Base-by-base conservation (phyloP, 2,113 vertebrate genomes). In the Conger conger region DNA sequence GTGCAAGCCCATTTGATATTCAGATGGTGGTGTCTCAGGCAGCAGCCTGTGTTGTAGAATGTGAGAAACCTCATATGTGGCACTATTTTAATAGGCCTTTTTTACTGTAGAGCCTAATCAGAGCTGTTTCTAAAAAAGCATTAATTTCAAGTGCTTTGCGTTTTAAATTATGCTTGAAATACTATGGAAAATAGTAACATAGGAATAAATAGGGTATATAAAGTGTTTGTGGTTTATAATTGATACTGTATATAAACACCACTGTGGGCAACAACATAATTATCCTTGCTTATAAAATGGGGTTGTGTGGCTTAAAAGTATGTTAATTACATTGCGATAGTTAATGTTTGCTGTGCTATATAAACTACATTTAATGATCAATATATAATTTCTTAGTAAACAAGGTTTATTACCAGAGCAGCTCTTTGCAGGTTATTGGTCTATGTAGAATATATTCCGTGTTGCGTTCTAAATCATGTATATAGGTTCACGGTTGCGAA, bases 391-490 rank as follows among this genome's bases (percentile, higher is more conserved):
- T 27, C 57, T 23, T 63, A 9, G 23, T 63, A 63, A 63, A 63
- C 57, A 63, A 23, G 23, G 57, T 63, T 63, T 63, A 63, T 63
- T 27, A 13, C 8, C 45, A 50, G 45, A 63, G 57, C 57, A 63
- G 20, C 23, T 63, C 57, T 63, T 63, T 63, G 23, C 57, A 63
- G 57, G 57, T 27, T 63, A 63, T 63, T 63, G 57, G 11, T 63
- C 18, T 27, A 63, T 27, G 27, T 8, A 40, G 81, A 35, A 16
- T 82, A 60, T 60, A 23, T 60, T 33, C 30, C 81, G 2, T 82
- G 83, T 84, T 40, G 63, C 30, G n/a, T 20, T 84, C 18, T 80
- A 13, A 16, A 20, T 85, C 27, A 33, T 73, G 37, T 63, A 33
- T 20, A 37, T 16, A 27, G 7, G 54, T 15, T n/a, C 36, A 37